Evolutionary conservation across 2,113 vertebrate species (phyloP).

Genomic region (Nibea albiflora): DNA sequence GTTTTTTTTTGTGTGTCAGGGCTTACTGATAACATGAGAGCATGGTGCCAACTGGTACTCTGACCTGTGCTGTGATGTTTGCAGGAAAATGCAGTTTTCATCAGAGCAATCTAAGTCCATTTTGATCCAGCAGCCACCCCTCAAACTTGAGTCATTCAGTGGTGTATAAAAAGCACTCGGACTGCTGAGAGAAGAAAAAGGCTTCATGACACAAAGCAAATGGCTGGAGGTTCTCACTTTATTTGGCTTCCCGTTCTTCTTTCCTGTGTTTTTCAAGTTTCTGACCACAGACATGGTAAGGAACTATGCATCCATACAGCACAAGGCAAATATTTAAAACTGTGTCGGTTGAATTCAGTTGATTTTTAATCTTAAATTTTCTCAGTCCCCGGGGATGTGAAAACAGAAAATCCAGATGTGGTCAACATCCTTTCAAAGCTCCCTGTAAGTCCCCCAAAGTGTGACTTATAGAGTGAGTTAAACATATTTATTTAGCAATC

Average conservation of each 20-base stretch:
- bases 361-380: conserved; percentile 2
- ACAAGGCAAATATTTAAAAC: neutral
- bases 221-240: conserved; percentile 24
- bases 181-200: neutral
- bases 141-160: neutral
- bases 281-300: conserved; percentile 49
- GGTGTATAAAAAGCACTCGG: conserved; percentile 15
- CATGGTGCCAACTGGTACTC: too few relatives aligned
- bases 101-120: too few relatives aligned
- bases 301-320: neutral
- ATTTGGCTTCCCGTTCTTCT: conserved; percentile 39
- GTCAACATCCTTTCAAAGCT: fast-evolving
- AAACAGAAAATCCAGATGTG: neutral
- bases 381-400: neutral
- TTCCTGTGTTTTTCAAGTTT: conserved; percentile 21
- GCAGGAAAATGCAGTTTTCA: too few relatives aligned
- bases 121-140: too few relatives aligned
- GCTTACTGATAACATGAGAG: too few relatives aligned
- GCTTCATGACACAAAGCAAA: neutral
- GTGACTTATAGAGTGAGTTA: neutral
- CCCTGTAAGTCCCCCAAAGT: conserved; percentile 33
- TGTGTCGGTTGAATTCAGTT: neutral
- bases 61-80: neutral
- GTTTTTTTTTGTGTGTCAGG: neutral
- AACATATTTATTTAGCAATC: neutral